Conservation (phyloP, 1,140 invertebrate species). For the Heliconius nattereri region DNA sequence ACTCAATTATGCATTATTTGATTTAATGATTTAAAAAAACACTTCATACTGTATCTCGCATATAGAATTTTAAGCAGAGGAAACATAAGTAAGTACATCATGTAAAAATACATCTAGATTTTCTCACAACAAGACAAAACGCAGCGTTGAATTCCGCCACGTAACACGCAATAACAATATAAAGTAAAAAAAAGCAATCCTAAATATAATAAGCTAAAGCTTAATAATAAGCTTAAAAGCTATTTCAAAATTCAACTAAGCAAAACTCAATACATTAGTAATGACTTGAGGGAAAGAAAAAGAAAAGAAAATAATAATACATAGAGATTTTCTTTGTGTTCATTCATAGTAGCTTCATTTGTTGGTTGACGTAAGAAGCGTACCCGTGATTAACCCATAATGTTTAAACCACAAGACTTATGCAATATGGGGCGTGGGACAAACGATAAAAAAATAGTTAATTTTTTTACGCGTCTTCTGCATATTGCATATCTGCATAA, state of each 20-base stretch:
- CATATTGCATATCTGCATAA: too few species aligned
- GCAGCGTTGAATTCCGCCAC: neutral
- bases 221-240: neutral
- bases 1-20: too few species aligned
- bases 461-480: too few species aligned
- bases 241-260: neutral
- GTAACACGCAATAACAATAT: neutral
- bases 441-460: neutral
- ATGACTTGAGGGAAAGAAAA: neutral
- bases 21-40: too few species aligned
- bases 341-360: constrained; percentile 8
- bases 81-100: too few species aligned
- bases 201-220: neutral
- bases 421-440: neutral
- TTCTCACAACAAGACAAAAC: neutral
- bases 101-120: too few species aligned
- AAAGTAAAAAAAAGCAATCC: neutral
- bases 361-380: neutral
- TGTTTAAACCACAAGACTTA: constrained; percentile 7
- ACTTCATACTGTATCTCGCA: too few species aligned
- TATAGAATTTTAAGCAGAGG: too few species aligned
- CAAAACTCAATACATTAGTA: neutral
- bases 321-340: neutral
- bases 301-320: neutral
- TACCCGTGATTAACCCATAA: constrained; percentile 7